phyloP scores from a whole-genome alignment of 2,888 invertebrate species.

The Leptinotarsa peninsularis region DNA sequence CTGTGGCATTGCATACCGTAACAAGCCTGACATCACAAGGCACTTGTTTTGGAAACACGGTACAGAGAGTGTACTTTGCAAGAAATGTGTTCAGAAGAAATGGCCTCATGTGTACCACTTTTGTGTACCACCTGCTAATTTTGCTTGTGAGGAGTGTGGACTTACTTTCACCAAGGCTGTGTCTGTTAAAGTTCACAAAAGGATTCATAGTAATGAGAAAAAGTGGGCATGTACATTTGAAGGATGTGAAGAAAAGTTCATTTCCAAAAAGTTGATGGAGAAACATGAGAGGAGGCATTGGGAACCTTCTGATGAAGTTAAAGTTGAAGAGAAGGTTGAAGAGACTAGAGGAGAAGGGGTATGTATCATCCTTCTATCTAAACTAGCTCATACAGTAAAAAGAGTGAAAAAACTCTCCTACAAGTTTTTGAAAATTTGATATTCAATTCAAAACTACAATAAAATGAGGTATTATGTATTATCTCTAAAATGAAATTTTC shows the following conservation, averaged over 20 bases:
- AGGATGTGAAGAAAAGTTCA: conserved; percentile 80
- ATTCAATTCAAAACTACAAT: too few relatives aligned
- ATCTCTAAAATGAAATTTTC: too few relatives aligned
- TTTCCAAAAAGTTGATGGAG: conserved; percentile 81
- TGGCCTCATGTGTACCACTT: conserved; percentile 95
- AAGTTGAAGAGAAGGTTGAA: conserved; percentile 46
- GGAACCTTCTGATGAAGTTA: conserved; percentile 58
- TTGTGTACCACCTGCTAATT: conserved; percentile 83
- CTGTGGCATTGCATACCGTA: conserved; percentile 88
- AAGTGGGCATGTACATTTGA: conserved; percentile 81
- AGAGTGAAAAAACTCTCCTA: too few relatives aligned
- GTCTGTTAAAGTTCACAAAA: conserved; percentile 85
- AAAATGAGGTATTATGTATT: too few relatives aligned
- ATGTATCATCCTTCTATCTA: neutral
- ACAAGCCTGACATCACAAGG: conserved; percentile 88
- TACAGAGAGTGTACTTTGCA: conserved; percentile 87
- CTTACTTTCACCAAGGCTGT: conserved; percentile 81
- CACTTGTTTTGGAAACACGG: conserved; percentile 95
- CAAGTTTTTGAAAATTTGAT: too few relatives aligned
- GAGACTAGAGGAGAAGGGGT: conserved; percentile 51
- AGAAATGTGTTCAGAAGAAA: conserved; percentile 87
- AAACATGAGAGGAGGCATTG: conserved; percentile 79
- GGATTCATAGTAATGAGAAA: conserved; percentile 76
- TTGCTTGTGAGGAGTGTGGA: conserved; percentile 85
- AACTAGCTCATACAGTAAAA: too few relatives aligned